A percentile compares a stretch with the other conserved stretches of the same genome.
phyloP scores from a whole-genome alignment of 2,888 invertebrate species.

The Athalia cordata region DNA sequence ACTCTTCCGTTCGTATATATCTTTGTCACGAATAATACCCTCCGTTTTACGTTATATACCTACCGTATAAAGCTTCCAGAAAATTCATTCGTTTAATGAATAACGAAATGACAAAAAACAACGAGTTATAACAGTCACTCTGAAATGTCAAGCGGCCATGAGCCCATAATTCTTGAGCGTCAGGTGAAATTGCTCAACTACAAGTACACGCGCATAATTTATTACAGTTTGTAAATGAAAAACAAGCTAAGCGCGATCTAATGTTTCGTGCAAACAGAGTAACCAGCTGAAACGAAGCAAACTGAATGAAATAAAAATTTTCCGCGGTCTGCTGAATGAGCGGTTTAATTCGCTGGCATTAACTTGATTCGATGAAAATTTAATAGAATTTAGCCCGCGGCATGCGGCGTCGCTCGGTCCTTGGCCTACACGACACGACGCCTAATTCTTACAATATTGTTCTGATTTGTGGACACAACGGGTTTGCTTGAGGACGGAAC shows the following conservation, averaged over 20 bases:
- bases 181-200: slow-evolving; percentile 19
- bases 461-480: slow-evolving; percentile 59
- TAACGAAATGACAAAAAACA: slow-evolving; percentile 3
- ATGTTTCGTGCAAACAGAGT: slow-evolving; percentile 6
- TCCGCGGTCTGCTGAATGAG: neutral
- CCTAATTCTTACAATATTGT: slow-evolving; percentile 62
- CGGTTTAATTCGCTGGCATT: neutral
- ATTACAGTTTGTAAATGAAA: neutral
- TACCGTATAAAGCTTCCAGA: neutral
- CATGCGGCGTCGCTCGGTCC: too few relatives aligned
- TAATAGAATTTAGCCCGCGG: too few relatives aligned
- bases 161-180: slow-evolving; percentile 19
- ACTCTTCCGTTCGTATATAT: neutral
- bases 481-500: slow-evolving; percentile 47
- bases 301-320: neutral
- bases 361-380: too few relatives aligned
- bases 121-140: neutral
- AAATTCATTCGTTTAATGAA: neutral
- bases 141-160: slow-evolving; percentile 2
- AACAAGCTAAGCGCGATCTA: neutral
- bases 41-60: too few relatives aligned
- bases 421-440: too few relatives aligned
- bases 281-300: neutral
- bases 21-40: neutral
- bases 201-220: slow-evolving; percentile 24